Base-by-base conservation (phyloP, 2,113 vertebrate genomes). In the Rafetus swinhoei region DNA sequence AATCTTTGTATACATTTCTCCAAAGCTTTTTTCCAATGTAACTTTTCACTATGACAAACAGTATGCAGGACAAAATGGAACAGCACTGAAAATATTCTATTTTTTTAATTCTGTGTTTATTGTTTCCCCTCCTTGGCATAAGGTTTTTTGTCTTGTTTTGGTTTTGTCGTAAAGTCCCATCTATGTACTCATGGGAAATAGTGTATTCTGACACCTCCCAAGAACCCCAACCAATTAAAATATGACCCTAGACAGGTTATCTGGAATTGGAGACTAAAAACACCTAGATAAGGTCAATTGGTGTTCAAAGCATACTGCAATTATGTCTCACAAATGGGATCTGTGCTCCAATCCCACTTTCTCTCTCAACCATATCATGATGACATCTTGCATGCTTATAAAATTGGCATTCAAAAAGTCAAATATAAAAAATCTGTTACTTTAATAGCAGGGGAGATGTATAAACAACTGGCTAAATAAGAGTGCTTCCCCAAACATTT, bases 391-490 rank as follows among this genome's bases (percentile, higher is more conserved):
- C 79, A 39, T 76, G 19, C 0, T 0, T 50, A 32, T 55, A 90
- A 65, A 92, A 77, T 89, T 0, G 0, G 76, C 74, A 19, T 45
- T n/a, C 4, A 10, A 85, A 88, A 87, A 82, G 57, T 4, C 79
- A 21, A 59, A 0, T 0, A 22, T 13, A 76, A 84, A 45, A 85
- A 18, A 24, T 55, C 72, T 77, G 52, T 86, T 82, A 24, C 59
- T 54, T 72, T 72, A 72, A 35, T 72, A 72, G 65, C n/a, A 35
- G 8, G 16, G 7, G 16, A 14, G 32, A 50, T 62, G 90, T 95
- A 53, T 69, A 72, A 93, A 93, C 91, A 91, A 80, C 88, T 94
- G 79, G 62, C 52, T 29, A 89, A 81, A 90, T 76, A 94, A 52
- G 87, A 50, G 22, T 86, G 57, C 84, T 88, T 94, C 62, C 74